A percentile compares a stretch with the other conserved stretches of the same genome.
Evolutionary conservation across 2,113 vertebrate species (phyloP).

Genomic region (Meles meles): DNA sequence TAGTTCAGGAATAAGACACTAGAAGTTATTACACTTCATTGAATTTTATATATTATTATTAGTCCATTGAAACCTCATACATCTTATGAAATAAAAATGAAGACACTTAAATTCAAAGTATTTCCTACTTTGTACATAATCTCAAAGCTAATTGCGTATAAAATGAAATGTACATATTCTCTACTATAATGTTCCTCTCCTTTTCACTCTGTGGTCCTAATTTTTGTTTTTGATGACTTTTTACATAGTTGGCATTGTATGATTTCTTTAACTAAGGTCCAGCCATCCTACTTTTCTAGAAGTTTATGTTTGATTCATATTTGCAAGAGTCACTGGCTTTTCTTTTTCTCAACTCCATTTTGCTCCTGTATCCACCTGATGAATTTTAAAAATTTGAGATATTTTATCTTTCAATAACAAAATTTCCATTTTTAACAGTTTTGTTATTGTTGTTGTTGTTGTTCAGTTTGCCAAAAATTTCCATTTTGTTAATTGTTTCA

Average conservation of each 20-base stretch:
- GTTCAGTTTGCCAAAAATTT: background rate
- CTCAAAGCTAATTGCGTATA: background rate
- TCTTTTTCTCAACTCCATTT: background rate
- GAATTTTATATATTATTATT: background rate
- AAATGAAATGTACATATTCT: background rate
- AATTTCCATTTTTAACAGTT: background rate
- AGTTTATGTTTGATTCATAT: background rate
- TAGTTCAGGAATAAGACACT: background rate
- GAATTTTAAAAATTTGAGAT: background rate
- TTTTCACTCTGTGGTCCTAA: background rate
- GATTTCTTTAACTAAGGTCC: background rate
- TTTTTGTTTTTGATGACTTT: background rate
- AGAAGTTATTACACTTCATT: background rate
- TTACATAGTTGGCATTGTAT: background rate
- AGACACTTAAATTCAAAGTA: background rate
- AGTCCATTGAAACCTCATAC: background rate
- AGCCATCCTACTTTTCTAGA: background rate
- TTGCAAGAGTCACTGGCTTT: background rate
- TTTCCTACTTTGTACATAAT: background rate
- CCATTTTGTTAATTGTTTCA: background rate
- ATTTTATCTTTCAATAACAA: background rate
- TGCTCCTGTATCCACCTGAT: background rate
- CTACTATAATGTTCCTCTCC: background rate
- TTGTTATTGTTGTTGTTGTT: background rate
- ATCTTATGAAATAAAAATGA: background rate